Conservation (phyloP, 2,888 invertebrate species). For the Drosophila quinaria region DNA sequence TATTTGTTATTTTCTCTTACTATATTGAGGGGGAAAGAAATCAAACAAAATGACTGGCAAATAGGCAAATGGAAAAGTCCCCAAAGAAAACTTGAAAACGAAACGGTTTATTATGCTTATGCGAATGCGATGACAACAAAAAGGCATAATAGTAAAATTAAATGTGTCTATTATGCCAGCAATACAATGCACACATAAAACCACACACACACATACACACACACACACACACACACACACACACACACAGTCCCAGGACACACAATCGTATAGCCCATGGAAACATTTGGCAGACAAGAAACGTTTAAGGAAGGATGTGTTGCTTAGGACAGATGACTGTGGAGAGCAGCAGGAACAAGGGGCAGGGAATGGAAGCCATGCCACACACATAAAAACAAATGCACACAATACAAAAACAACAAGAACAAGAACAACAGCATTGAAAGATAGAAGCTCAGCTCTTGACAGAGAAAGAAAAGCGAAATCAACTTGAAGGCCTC, state of each 20-base stretch:
- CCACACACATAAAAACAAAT: slow-evolving; percentile 76
- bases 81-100: slow-evolving; percentile 73
- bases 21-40: slow-evolving; percentile 53
- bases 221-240: slow-evolving; percentile 19
- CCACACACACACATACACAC: slow-evolving; percentile 60
- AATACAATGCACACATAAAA: slow-evolving; percentile 82
- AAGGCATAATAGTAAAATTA: slow-evolving; percentile 84
- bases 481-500: slow-evolving; percentile 66
- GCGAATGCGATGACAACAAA: slow-evolving; percentile 82
- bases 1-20: slow-evolving; percentile 23
- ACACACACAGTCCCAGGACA: slow-evolving; percentile 22
- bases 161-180: slow-evolving; percentile 82
- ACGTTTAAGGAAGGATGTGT: slow-evolving; percentile 80
- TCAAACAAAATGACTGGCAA: slow-evolving; percentile 78
- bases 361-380: slow-evolving; percentile 35
- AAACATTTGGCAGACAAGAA: slow-evolving; percentile 78
- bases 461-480: slow-evolving; percentile 55
- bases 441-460: slow-evolving; percentile 55
- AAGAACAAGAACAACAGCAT: slow-evolving; percentile 34
- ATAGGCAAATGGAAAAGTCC: slow-evolving; percentile 55
- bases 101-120: slow-evolving; percentile 79
- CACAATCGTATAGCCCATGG: slow-evolving; percentile 56
- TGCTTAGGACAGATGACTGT: slow-evolving; percentile 62
- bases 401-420: slow-evolving; percentile 63
- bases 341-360: slow-evolving; percentile 10